Evolutionary conservation across 2,113 vertebrate species (phyloP).

Genomic region (Sylvia atricapilla): DNA sequence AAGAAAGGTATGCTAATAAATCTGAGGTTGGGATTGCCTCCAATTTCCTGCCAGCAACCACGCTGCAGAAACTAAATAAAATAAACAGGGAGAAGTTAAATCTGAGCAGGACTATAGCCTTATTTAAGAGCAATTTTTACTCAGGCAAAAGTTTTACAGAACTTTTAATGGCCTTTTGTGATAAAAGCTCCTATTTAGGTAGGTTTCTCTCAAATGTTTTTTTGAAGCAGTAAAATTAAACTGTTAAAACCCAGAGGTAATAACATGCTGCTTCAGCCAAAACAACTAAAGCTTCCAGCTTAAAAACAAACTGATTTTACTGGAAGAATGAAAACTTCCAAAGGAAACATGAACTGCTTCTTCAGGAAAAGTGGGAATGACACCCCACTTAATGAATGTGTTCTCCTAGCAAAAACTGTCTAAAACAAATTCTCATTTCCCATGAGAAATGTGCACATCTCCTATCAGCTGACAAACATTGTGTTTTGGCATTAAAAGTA

Average conservation of each 20-base stretch:
- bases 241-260: not conserved
- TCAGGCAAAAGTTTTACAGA: not conserved
- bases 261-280: not conserved
- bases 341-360: not conserved
- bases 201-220: not conserved
- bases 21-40: not conserved
- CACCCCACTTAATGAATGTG: not conserved
- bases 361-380: not conserved
- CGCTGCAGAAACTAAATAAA: not conserved
- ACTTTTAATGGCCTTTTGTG: not conserved
- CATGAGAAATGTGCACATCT: not conserved
- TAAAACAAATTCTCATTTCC: not conserved
- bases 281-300: not conserved
- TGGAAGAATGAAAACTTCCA: not conserved
- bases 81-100: not conserved
- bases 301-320: not conserved
- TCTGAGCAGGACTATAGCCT: not conserved
- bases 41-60: not conserved
- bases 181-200: constrained; percentile 4
- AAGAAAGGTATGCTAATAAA: not conserved
- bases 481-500: not conserved
- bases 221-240: not conserved
- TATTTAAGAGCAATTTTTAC: not conserved
- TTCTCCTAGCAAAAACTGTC: not conserved
- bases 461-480: not conserved